Conservation (phyloP, 2,113 vertebrate genomes). For the Tetraodon nigroviridis region DNA sequence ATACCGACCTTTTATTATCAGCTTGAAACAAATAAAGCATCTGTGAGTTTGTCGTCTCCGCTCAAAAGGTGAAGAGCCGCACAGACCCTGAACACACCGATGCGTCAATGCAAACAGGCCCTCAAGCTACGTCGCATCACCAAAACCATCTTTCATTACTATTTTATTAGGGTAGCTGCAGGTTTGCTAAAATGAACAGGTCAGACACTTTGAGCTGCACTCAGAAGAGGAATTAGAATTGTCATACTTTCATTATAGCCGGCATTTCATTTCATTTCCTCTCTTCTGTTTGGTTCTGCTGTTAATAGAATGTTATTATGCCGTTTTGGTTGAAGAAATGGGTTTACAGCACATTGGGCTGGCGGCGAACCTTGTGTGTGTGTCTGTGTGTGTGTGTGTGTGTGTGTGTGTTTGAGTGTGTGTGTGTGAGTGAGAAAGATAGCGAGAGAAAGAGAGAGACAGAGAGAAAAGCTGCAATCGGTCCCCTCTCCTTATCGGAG, state of each 20-base stretch:
- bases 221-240: no score
- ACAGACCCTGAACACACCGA: slow-evolving; percentile 69
- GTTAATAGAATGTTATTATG: background rate
- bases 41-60: slow-evolving; percentile 23
- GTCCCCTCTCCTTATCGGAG: slow-evolving; percentile 18
- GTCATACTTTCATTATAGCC: no score
- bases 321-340: background rate
- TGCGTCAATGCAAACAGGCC: slow-evolving; percentile 66
- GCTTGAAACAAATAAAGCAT: slow-evolving; percentile 50
- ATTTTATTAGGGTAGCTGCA: slow-evolving; percentile 2
- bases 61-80: slow-evolving; percentile 64
- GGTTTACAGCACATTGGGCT: background rate
- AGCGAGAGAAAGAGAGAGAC: background rate
- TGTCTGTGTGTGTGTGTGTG: slow-evolving; percentile 3
- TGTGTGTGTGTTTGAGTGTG: background rate
- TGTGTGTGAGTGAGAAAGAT: no score
- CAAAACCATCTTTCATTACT: slow-evolving; percentile 3
- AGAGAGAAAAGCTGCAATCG: background rate
- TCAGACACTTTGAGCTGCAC: background rate
- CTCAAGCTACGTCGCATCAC: slow-evolving; percentile 47
- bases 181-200: background rate
- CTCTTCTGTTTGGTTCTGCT: no score
- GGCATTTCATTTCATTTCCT: no score
- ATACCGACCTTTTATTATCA: slow-evolving; percentile 42
- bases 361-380: slow-evolving; percentile 4